Evolutionary conservation across 2,888 invertebrate genomes (phyloP).

Genomic region (Pachycephus smyrnensis): DNA sequence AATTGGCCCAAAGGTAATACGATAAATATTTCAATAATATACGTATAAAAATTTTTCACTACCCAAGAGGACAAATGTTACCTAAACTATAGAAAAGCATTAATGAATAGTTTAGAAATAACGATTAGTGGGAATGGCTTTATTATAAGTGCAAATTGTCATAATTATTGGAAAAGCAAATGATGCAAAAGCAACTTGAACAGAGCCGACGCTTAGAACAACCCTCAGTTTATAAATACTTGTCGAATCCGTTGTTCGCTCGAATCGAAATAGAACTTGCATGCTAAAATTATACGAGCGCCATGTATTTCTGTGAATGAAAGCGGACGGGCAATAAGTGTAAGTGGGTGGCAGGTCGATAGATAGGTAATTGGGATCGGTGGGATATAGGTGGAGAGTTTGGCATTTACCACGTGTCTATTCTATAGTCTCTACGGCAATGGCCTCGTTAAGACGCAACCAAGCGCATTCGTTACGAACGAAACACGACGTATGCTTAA

Average conservation of each 20-base stretch:
- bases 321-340: neutral
- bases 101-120: neutral
- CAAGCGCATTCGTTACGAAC: constrained; percentile 31
- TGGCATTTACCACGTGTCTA: neutral
- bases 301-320: constrained; percentile 9
- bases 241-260: neutral
- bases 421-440: constrained; percentile 28
- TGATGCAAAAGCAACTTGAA: neutral
- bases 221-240: neutral
- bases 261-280: constrained; percentile 12
- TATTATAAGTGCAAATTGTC: neutral
- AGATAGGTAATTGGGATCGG: neutral
- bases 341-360: neutral
- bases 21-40: neutral
- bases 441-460: constrained; percentile 38
- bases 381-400: neutral
- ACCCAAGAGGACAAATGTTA: no score
- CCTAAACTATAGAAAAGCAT: no score
- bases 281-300: constrained; percentile 25
- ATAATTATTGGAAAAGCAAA: neutral
- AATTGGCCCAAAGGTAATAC: neutral
- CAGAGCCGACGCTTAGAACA: neutral
- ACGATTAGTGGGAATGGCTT: neutral
- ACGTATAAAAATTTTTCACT: no score
- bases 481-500: neutral